Base-by-base conservation (phyloP, 2,113 vertebrate genomes). In the rabbit (Oryctolagus cuniculus) region DNA sequence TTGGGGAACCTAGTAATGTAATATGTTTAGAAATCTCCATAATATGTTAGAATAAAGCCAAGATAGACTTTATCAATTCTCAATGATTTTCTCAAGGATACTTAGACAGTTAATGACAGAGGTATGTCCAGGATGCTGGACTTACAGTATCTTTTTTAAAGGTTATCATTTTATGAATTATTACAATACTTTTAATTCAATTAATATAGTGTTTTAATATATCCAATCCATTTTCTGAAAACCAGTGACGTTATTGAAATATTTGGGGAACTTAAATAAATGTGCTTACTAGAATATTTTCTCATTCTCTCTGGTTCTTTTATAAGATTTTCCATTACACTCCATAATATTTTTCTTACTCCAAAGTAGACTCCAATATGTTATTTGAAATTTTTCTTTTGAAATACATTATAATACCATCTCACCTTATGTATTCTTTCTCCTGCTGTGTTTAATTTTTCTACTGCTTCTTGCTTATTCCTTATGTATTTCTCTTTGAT, bases 221-320 rank as follows among this genome's bases (percentile, higher is more conserved):
- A 73, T 49, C n/a, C 3, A 66, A 12, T 49, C 15, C 11, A n/a
- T 80, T 94, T 89, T 83, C 61, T 94, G 31, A 86, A 94, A 79
- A 64, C 8, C 64, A 66, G 10, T 44, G 16, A 90, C 2, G 11
- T 64, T 55, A 89, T 51, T 53, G 10, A 74, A 38, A 44, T 66
- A 82, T 74, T 74, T 81, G 1, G 10, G 16, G 3, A 66, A 66
- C 64, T 80, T 79, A 66, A 51, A 55, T 15, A 36, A 12, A 8
- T 36, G 12, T 29, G 84, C 49, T 11, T 49, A 63, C 1, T 31
- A 63, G 25, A 66, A 53, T 67, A 21, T 11, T 66, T 25, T 3
- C 51, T 83, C 27, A 77, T 49, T 3, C 2, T 79, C 9, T 61
- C 67, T 44, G 6, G 1, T 5, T 25, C 27, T 70, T 51, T 58